A percentile compares a stretch with the other conserved stretches of the same genome.
These are phyloP conservation scores for Furcifer pardalis DNA, from an alignment of 2,797 vertebrate genomes.

Conservation along the genomic window DNA sequence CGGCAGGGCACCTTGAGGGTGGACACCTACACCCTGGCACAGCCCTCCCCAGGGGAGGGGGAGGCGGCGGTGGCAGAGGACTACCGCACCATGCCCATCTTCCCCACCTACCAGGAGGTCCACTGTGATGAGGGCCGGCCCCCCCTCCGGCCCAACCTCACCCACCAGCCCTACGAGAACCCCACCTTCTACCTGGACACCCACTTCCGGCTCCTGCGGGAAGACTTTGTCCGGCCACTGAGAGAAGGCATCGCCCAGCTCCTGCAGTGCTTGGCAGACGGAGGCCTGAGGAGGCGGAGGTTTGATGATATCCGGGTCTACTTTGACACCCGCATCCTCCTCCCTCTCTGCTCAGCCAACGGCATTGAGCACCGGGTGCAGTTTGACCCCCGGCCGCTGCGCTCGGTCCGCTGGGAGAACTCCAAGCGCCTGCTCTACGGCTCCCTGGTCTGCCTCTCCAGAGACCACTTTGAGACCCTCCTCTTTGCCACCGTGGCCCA, in stretches of 20 bases:
- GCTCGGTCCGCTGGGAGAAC: conserved; percentile 91
- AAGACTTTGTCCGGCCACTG: conserved; percentile 93
- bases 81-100: conserved; percentile 86
- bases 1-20: conserved; percentile 84
- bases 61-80: conserved; percentile 49
- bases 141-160: conserved; percentile 87
- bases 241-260: conserved; percentile 88
- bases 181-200: conserved; percentile 89
- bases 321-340: conserved; percentile 80
- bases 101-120: conserved; percentile 87
- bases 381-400: conserved; percentile 84
- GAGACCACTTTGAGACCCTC: conserved; percentile 89
- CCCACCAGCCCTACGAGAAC: conserved; percentile 80
- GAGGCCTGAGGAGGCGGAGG: conserved; percentile 73
- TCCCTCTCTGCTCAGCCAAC: conserved; percentile 79
- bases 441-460: conserved; percentile 91
- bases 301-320: conserved; percentile 92
- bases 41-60: conserved; percentile 65
- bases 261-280: conserved; percentile 74
- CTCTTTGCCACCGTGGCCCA: conserved; percentile 91
- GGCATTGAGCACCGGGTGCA: conserved; percentile 86
- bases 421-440: conserved; percentile 92
- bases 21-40: conserved; percentile 78
- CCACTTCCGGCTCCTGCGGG: conserved; percentile 91
- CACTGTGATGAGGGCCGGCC: conserved; percentile 80